Percentiles rank a stretch among this genome's conserved stretches.
Conservation (phyloP, 37 sponge, comb jelly and placozoan species). For the Theonella swinhoei region DNA sequence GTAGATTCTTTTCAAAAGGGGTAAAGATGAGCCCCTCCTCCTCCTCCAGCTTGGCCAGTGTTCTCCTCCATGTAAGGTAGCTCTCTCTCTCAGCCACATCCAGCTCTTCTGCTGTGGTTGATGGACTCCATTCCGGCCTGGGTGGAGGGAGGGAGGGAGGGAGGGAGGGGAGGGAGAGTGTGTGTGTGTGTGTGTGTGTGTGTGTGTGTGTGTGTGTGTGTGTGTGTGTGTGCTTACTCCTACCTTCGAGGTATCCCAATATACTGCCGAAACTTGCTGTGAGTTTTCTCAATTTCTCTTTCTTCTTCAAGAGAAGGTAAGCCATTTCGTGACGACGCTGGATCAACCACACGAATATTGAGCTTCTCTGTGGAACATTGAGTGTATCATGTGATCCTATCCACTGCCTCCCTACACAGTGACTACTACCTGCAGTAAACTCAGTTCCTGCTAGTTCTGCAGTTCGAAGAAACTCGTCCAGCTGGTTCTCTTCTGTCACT, state of each 20-base stretch:
- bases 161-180: neutral
- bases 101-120: constrained; percentile 41
- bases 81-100: constrained; percentile 51
- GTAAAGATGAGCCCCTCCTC: constrained; percentile 69
- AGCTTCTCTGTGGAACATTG: constrained; percentile 69
- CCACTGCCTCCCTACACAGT: too few relatives aligned
- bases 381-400: too few relatives aligned
- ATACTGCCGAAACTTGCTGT: constrained; percentile 58
- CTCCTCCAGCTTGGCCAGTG: constrained; percentile 60
- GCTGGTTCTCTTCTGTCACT: constrained; percentile 83
- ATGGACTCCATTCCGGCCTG: constrained; percentile 27
- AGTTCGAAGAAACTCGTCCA: constrained; percentile 89
- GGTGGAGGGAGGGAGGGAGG: neutral
- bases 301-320: constrained; percentile 65
- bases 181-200: constrained; percentile 7
- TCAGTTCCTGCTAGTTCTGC: constrained; percentile 93
- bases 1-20: constrained; percentile 74
- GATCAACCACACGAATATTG: constrained; percentile 75
- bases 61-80: constrained; percentile 67
- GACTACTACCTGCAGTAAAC: constrained; percentile 70
- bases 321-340: constrained; percentile 12
- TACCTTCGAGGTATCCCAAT: constrained; percentile 88
- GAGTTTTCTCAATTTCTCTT: constrained; percentile 47
- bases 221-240: constrained; percentile 4
- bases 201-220: neutral